Evolutionary conservation across 2,797 vertebrate genomes (phyloP), one percentile per base, ranked within the genome.

Genomic region (Pyrocephalus nanus): DNA sequence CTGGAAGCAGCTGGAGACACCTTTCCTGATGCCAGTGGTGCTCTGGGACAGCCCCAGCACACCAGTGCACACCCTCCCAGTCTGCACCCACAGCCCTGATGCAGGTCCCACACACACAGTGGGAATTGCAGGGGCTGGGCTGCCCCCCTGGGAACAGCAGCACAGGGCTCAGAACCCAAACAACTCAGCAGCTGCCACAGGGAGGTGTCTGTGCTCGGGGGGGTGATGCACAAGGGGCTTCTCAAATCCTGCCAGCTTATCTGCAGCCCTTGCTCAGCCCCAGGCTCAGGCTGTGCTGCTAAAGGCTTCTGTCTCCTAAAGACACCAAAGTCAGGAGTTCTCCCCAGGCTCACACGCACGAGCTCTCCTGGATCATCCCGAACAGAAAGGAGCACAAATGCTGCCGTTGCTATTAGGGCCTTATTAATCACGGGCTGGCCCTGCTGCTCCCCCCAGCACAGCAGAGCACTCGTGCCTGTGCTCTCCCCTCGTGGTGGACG

Each of bases 361-460:
- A 60, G 51, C 12, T 76, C 32, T 83, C 71, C 80, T 45, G 64
- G 60, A 76, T 85, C 60, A 80, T 55, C 61, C 71, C 81, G 54
- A 70, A 64, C 1, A 92, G 77, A 60, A 67, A 11, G 1, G 21
- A 86, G 47, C 60, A 36, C 53, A 57, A 89, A 25, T 65, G 71
- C 77, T 88, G 83, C 20, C 73, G 67, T 50, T 94, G 90, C 74
- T 73, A 34, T 94, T 76, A 93, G 77, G 40, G 92, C 83, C 91
- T 90, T 86, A 87, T 90, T 89, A 94, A 94, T 91, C 92, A 61
- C 10, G 1, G 47, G 64, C 74, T 30, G 30, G 86, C 58, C 93
- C 65, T 47, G 74, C 90, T 79, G 92, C 84, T 95, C 64, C 51
- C 77, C 81, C 74, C 16, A 77, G 48, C 83, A 76, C 6, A 1